Evolutionary conservation across 2,797 vertebrate genomes (phyloP).

Genomic region (Sebastolobus altivelis): DNA sequence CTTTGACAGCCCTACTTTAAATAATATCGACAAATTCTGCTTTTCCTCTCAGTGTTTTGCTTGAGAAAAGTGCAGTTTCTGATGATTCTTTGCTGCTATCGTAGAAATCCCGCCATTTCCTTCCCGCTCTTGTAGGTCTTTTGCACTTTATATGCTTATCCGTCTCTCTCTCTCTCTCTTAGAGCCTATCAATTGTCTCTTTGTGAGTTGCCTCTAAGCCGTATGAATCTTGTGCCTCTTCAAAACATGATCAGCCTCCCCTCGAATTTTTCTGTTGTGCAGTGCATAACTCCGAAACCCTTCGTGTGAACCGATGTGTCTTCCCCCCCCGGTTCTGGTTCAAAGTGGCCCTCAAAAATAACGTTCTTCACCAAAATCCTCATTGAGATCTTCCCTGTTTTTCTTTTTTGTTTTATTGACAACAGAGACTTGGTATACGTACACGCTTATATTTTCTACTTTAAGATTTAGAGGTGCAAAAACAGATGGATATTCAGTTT

Average conservation of each 20-base stretch:
- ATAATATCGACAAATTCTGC: neutral
- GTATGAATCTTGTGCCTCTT: constrained; percentile 83
- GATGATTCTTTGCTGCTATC: constrained; percentile 72
- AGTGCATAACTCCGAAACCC: constrained; percentile 78
- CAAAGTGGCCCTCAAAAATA: constrained; percentile 54
- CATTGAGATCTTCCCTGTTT: constrained; percentile 52
- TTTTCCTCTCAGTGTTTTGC: constrained; percentile 19
- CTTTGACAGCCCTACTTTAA: no score
- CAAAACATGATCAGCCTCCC: constrained; percentile 74
- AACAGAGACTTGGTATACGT: constrained; percentile 57
- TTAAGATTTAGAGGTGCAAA: constrained; percentile 59
- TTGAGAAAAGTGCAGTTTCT: constrained; percentile 15
- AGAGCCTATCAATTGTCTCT: constrained; percentile 52
- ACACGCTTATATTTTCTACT: constrained; percentile 68
- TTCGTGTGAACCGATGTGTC: constrained; percentile 63
- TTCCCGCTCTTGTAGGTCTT: constrained; percentile 65
- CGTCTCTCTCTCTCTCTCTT: constrained; percentile 12
- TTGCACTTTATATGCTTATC: constrained; percentile 81
- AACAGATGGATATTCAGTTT: constrained; percentile 51
- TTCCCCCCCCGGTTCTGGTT: constrained; percentile 55
- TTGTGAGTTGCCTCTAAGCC: constrained; percentile 83
- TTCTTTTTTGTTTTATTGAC: constrained; percentile 16
- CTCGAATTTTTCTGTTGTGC: constrained; percentile 76
- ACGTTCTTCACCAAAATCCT: constrained; percentile 62
- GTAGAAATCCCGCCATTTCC: constrained; percentile 52